Percentiles rank a stretch among this genome's conserved stretches.
These are phyloP conservation scores for Lasioglossum pauxillum DNA, from an alignment of 2,888 invertebrate species.

Conservation along the genomic window DNA sequence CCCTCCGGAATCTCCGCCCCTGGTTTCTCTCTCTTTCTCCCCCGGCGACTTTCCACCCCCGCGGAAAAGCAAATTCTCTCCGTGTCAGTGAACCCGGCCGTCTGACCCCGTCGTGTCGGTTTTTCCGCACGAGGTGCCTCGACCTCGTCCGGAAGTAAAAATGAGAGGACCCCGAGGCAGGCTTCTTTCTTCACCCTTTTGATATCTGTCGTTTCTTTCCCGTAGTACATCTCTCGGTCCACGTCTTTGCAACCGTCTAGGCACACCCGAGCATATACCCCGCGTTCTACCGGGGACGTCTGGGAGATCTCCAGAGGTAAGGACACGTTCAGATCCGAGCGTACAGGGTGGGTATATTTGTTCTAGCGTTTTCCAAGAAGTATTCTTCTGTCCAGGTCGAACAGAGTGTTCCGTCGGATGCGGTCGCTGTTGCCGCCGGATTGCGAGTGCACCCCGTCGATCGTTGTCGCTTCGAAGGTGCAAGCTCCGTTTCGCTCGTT, in stretches of 20 bases:
- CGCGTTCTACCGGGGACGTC: background rate
- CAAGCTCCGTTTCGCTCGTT: constrained; percentile 49
- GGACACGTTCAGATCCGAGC: background rate
- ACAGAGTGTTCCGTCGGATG: background rate
- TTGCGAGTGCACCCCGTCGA: constrained; percentile 48
- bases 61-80: constrained; percentile 80
- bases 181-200: constrained; percentile 25
- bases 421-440: constrained; percentile 31
- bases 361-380: background rate
- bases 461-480: constrained; percentile 50
- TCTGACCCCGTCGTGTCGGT: constrained; percentile 82
- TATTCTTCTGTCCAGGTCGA: constrained; percentile 48
- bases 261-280: background rate
- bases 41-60: constrained; percentile 54
- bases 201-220: constrained; percentile 1
- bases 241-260: constrained; percentile 6
- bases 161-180: constrained; percentile 55
- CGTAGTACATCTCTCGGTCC: background rate
- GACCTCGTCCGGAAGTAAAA: constrained; percentile 78
- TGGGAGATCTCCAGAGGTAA: background rate
- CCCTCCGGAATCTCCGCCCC: constrained; percentile 24
- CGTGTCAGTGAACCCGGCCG: constrained; percentile 82
- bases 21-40: constrained; percentile 24
- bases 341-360: background rate
- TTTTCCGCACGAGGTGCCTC: constrained; percentile 81